Base-by-base conservation (phyloP, 2,797 vertebrate species). In the Onychomys torridus region DNA sequence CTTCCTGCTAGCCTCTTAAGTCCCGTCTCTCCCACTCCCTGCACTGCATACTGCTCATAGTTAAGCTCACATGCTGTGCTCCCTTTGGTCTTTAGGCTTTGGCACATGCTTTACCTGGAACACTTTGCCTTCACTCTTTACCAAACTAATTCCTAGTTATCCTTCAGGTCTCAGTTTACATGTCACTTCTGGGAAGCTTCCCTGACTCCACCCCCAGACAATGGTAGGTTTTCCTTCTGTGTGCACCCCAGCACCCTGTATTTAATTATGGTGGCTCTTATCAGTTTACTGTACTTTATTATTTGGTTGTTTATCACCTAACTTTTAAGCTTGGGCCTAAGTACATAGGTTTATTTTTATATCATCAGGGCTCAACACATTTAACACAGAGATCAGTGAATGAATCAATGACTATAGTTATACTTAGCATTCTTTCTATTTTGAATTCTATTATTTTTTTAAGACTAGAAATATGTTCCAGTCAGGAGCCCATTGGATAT, bases 91-190 rank as follows among this genome's bases (percentile, higher is more conserved):
- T 94, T 82, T 90, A 93, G 96, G 93, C 91, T 97, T 96, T 95
- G 96, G 94, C 93, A 92, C 95, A 96, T 59, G 95, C 97, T 97
- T 96, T 96, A 55, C 87, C 84, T 93, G 81, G 94, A 97, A 91
- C 89, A 92, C 83, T 61, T 95, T 89, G 77, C 73, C 65, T 94
- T 97, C 96, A 90, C 84, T 96, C 73, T 90, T 96, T 93, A 85
- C 87, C 79, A 96, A 79, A 96, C 94, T 88, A 97, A 96, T 97
- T 95, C 88, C 84, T 97, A 83, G 95, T 97, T 95, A 96, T 96
- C 92, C 97, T 97, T 97, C 77, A 97, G 96, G 95, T 95, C 85
- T 92, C 96, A 97, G 96, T 84, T 97, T 97, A 97, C 96, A 94
- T 97, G 88, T 96, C 88, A 89, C 84, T 97, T 97, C 93, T 96